phyloP scores from a whole-genome alignment of 2,888 invertebrate species.

The Catocala nupta region DNA sequence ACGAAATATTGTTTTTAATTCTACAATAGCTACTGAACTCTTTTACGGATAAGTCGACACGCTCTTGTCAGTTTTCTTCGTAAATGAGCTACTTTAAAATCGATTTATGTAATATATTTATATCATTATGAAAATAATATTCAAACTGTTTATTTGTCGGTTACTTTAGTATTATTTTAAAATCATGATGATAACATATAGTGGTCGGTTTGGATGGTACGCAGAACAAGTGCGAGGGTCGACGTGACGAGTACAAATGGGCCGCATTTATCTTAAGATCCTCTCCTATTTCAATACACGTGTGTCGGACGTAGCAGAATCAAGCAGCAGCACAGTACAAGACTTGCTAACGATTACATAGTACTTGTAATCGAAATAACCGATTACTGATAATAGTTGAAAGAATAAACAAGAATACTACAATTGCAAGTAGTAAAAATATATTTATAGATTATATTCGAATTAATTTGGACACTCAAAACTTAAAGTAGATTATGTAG shows the following conservation, averaged over 20 bases:
- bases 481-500: no score
- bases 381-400: no score
- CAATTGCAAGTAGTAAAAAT: no score
- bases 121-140: background rate
- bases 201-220: slow-evolving; percentile 23
- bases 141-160: no score
- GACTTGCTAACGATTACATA: no score
- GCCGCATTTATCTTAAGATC: slow-evolving; percentile 65
- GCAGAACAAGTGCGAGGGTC: slow-evolving; percentile 59
- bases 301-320: slow-evolving; percentile 25
- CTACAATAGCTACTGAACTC: background rate
- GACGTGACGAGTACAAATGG: slow-evolving; percentile 71
- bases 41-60: background rate
- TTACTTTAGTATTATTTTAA: no score
- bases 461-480: no score
- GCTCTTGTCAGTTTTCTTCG: background rate
- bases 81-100: background rate
- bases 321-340: background rate
- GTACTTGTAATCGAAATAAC: no score
- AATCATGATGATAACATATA: background rate
- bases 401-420: no score
- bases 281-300: slow-evolving; percentile 66
- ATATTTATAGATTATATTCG: no score
- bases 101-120: background rate
- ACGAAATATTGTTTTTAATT: no score